Percentiles rank a stretch among this genome's conserved stretches.
Conservation (phyloP, 1,140 invertebrate species). For the Palaemon carinicauda region DNA sequence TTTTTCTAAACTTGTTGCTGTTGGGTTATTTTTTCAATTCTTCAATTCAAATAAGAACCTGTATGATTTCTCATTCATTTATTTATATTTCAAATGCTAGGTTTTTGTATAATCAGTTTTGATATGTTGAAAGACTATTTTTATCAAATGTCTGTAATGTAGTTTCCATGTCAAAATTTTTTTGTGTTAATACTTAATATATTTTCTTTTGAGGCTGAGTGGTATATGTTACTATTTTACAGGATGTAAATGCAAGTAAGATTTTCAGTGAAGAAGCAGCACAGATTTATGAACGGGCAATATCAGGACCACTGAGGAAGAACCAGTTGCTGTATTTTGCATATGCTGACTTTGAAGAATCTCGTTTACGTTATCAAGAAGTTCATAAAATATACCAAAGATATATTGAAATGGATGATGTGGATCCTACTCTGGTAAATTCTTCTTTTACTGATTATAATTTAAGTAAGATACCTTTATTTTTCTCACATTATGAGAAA, state of each 20-base stretch:
- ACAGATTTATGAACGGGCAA: slow-evolving; percentile 92
- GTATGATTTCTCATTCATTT: no score
- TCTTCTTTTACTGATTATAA: background rate
- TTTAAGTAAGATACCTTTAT: no score
- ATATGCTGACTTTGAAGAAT: slow-evolving; percentile 98
- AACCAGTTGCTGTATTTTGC: slow-evolving; percentile 97
- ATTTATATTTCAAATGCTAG: no score
- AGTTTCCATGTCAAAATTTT: background rate
- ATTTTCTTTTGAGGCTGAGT: background rate
- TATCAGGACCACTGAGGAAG: slow-evolving; percentile 82
- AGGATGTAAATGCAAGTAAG: slow-evolving; percentile 91
- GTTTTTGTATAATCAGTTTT: no score
- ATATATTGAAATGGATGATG: slow-evolving; percentile 85
- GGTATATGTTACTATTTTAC: slow-evolving; percentile 23
- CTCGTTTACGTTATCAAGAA: slow-evolving; percentile 94
- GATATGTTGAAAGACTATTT: no score
- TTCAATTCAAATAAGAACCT: no score
- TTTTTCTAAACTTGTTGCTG: no score
- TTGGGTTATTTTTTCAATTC: no score
- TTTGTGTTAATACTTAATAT: background rate
- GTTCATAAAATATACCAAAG: slow-evolving; percentile 96
- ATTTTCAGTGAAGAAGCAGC: slow-evolving; percentile 93
- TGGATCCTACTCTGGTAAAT: slow-evolving; percentile 67
- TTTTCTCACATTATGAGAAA: no score
- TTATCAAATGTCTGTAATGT: no score